These are phyloP conservation scores for Dynastes tityus DNA, from an alignment of 2,888 invertebrate genomes.

Conservation along the genomic window DNA sequence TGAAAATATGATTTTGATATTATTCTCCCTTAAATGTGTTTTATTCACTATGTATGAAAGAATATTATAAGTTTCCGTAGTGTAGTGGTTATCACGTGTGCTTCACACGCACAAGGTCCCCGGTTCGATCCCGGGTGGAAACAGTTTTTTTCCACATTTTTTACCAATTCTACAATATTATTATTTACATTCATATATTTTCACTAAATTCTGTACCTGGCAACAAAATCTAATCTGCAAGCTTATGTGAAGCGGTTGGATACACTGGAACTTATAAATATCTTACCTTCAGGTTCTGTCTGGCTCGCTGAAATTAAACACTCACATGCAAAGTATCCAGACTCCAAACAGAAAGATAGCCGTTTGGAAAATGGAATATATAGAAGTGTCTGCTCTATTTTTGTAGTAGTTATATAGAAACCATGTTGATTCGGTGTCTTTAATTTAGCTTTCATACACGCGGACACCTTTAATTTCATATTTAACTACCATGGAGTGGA, in stretches of 20 bases:
- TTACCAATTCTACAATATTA: too few species aligned
- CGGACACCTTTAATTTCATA: conserved; percentile 10
- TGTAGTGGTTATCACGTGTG: conserved; percentile 68
- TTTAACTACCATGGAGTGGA: not conserved
- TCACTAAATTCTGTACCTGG: too few species aligned
- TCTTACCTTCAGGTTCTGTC: too few species aligned
- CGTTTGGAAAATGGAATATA: conserved; percentile 19
- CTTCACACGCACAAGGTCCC: conserved; percentile 83
- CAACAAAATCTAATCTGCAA: too few species aligned
- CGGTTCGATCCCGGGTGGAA: conserved; percentile 80
- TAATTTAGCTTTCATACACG: not conserved
- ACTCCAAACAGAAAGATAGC: not conserved
- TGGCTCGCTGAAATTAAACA: too few species aligned
- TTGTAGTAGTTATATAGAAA: conserved; percentile 16
- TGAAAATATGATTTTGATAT: too few species aligned
- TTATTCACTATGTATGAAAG: too few species aligned
- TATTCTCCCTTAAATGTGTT: too few species aligned
- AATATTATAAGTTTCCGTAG: conserved; percentile 23
- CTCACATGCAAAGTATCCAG: too few species aligned
- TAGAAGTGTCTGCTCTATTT: conserved; percentile 28
- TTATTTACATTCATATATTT: too few species aligned
- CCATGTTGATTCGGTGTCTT: conserved; percentile 9
- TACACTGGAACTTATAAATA: too few species aligned
- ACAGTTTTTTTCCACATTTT: conserved; percentile 63
- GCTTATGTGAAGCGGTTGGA: too few species aligned